Evolutionary conservation across 2,797 vertebrate species (phyloP), one percentile per base, ranked within the genome.

Genomic region (Acipenser transmontanus): DNA sequence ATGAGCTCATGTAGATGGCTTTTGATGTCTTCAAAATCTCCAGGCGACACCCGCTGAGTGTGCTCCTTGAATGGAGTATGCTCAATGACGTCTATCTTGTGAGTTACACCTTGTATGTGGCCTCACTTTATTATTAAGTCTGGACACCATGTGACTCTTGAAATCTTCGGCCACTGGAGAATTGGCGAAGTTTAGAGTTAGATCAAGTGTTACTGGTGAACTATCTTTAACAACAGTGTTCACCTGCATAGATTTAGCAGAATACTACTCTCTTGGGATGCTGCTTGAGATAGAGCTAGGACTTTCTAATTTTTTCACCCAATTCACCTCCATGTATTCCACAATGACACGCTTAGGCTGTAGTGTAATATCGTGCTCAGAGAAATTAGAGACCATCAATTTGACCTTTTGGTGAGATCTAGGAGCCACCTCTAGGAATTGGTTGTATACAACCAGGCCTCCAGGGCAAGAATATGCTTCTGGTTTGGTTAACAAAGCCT

Each of bases 111-210:
- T n/a, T n/a, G n/a, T n/a, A n/a, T n/a, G n/a, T n/a, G n/a, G n/a
- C n/a, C n/a, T n/a, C 17, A 17, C 17, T 17, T 17, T 1, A 17
- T 7, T 64, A 73, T 1, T 12, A 13, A n/a, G 11, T 6, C 1
- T 68, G 61, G 9, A 66, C 54, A 20, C n/a, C n/a, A n/a, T n/a
- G n/a, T n/a, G n/a, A n/a, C n/a, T n/a, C n/a, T 63, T 67, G 1
- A 69, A 20, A 6, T 69, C 34, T 61, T 20, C 8, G 4, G 7
- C 9, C 7, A 74, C 60, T 1, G 70, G 70, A 56, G 63, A 49
- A 11, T 59, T 59, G 2, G n/a, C 17, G 13, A 69, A 70, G 7
- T 73, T n/a, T 2, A 70, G 20, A 17, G 12, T 17, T 34, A 1
- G 62, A 8, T 17, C 17, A 17, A 17, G 17, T 17, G 17, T 17